Percentiles rank a stretch among this genome's conserved stretches.
These are phyloP conservation scores for Helobdella robusta DNA, from an alignment of 2,888 invertebrate genomes.

Conservation along the genomic window DNA sequence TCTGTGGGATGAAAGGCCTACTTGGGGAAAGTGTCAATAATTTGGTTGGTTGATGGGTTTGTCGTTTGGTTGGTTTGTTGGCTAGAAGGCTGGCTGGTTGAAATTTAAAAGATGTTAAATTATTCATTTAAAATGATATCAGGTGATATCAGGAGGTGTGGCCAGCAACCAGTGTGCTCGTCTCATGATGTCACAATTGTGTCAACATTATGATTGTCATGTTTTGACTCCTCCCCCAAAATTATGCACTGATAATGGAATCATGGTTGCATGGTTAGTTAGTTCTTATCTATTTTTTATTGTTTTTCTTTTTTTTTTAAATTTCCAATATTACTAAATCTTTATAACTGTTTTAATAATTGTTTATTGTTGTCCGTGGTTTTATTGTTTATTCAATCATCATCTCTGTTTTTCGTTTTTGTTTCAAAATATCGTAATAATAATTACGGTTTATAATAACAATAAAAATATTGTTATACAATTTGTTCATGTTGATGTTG, in stretches of 20 bases:
- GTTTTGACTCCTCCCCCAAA: conserved; percentile 68
- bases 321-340: neutral
- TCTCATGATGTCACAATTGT: conserved; percentile 61
- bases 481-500: no score
- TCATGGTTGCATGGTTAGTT: conserved; percentile 83
- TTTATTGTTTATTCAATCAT: neutral
- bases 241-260: conserved; percentile 91
- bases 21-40: no score
- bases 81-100: neutral
- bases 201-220: conserved; percentile 55
- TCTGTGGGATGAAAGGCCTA: conserved; percentile 51
- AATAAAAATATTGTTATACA: neutral
- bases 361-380: neutral
- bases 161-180: conserved; percentile 82
- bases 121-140: conserved; percentile 25
- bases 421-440: no score
- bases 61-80: neutral
- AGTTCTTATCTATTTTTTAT: neutral
- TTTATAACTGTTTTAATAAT: conserved; percentile 16
- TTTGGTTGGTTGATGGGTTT: neutral
- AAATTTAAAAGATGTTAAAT: neutral
- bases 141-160: conserved; percentile 88
- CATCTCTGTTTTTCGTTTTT: conserved; percentile 8
- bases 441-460: neutral
- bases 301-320: neutral